phyloP scores from a whole-genome alignment of 2,888 invertebrate genomes.

The Thyatira batis region DNA sequence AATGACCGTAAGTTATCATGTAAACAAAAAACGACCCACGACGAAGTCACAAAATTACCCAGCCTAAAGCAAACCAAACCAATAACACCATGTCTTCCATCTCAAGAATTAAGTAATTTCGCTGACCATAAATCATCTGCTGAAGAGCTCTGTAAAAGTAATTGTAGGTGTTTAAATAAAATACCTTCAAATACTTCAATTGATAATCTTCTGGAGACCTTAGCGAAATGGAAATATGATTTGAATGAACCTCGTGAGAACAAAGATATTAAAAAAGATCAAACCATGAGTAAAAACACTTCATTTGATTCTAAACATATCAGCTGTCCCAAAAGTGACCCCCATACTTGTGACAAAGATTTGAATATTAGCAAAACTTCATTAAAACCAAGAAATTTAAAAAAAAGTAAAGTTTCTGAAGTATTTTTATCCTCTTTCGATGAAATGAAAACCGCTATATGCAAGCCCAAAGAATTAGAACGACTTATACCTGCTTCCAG shows the following conservation, averaged over 20 bases:
- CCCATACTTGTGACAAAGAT: not conserved
- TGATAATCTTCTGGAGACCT: constrained; percentile 56
- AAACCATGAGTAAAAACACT: constrained; percentile 13
- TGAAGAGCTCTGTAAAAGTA: constrained; percentile 36
- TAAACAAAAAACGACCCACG: constrained; percentile 30
- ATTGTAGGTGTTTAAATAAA: constrained; percentile 63
- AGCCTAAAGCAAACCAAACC: constrained; percentile 46
- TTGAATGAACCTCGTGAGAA: constrained; percentile 19
- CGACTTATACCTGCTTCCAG: constrained; percentile 28
- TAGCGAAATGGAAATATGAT: constrained; percentile 50
- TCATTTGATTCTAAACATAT: constrained; percentile 4
- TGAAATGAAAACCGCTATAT: not conserved
- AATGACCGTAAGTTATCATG: constrained; percentile 12
- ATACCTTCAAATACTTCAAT: constrained; percentile 66
- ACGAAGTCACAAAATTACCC: constrained; percentile 25
- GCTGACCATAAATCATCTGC: constrained; percentile 18
- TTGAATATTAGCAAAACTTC: not conserved
- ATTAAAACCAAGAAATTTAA: not conserved
- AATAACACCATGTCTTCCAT: constrained; percentile 25
- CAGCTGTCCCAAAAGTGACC: not conserved
- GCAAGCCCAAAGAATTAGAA: constrained; percentile 8
- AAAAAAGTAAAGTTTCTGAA: not conserved
- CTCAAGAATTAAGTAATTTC: constrained; percentile 19
- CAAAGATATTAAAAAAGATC: constrained; percentile 13
- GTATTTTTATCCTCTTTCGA: not conserved